Evolutionary conservation across 2,797 vertebrate species (phyloP).

Genomic region (Botia kubotai): DNA sequence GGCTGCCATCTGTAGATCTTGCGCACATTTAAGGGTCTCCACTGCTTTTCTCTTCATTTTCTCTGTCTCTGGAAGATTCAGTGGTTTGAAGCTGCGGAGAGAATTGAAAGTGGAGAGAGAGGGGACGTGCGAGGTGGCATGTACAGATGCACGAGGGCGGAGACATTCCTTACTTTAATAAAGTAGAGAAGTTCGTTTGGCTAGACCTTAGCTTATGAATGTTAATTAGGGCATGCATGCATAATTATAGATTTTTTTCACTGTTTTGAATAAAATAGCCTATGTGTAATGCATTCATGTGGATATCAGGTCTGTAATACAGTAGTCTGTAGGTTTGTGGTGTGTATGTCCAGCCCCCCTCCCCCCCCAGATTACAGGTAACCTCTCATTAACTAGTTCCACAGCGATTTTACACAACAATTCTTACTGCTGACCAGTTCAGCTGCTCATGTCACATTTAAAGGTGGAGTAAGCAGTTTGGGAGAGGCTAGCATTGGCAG

Average conservation of each 20-base stretch:
- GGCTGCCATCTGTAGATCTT: conserved; percentile 67
- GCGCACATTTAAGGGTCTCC: conserved; percentile 59
- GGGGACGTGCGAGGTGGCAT: conserved; percentile 15
- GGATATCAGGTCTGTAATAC: too few species aligned
- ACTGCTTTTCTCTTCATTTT: conserved; percentile 44
- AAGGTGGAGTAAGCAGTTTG: too few species aligned
- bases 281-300: background rate
- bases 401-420: too few species aligned
- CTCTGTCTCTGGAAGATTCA: conserved; percentile 44
- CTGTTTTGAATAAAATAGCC: background rate
- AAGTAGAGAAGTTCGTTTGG: background rate
- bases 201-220: background rate
- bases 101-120: conserved; percentile 14
- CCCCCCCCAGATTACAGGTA: too few species aligned
- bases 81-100: background rate
- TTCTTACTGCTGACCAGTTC: too few species aligned
- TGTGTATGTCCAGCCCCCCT: too few species aligned
- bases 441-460: too few species aligned
- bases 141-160: background rate
- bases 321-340: background rate
- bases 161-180: background rate
- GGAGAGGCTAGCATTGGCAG: too few species aligned
- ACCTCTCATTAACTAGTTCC: too few species aligned
- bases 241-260: background rate
- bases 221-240: background rate